Evolutionary conservation across 1,140 invertebrate genomes (phyloP), one percentile per base, ranked within the genome.

Genomic region (Drosophila eugracilis): DNA sequence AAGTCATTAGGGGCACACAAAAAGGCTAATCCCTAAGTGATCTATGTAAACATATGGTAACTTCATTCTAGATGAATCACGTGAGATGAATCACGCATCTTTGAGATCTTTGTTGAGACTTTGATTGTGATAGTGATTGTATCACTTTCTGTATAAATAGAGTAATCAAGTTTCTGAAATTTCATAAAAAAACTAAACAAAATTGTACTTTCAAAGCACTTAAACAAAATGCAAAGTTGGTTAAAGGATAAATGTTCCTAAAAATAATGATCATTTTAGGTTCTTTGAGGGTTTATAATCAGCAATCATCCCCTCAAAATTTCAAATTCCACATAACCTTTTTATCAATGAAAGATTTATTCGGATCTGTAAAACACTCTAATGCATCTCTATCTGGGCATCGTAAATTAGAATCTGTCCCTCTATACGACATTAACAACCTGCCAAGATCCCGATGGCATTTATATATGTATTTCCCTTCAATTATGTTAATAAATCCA

Each of bases 401-500:
- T 60, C 72, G 48, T 84, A 84, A 84, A 85, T 80, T 76, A 63
- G 57, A 85, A 85, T 86, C 84, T 80, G 60, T 52, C 52, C 53
- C 47, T 17, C 21, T 10, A 54, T 57, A n/a, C 65, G 57, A 66
- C 60, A 47, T 70, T 49, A 75, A 63, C 73, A 48, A 47, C 36
- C 57, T 47, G 78, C 47, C 57, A 76, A 63, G 66, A 69, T 53
- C 39, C 44, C 32, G 14, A 59, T 53, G 69, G 54, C 44, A 32
- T 59, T 77, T 78, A 83, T 83, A 78, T 77, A 78, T 67, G 53
- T 77, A 78, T 67, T 67, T 30, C 44, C 39, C 79, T 60, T 63
- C 75, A 88, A 88, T 88, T 88, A 88, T 75, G 58, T 62, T 72
- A 65, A 88, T 88, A 88, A 88, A 83, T 73, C 78, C 78, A 88